A percentile compares a stretch with the other conserved stretches of the same genome.
phyloP scores from a whole-genome alignment of 2,888 invertebrate species.

The Scotopteryx bipunctaria region DNA sequence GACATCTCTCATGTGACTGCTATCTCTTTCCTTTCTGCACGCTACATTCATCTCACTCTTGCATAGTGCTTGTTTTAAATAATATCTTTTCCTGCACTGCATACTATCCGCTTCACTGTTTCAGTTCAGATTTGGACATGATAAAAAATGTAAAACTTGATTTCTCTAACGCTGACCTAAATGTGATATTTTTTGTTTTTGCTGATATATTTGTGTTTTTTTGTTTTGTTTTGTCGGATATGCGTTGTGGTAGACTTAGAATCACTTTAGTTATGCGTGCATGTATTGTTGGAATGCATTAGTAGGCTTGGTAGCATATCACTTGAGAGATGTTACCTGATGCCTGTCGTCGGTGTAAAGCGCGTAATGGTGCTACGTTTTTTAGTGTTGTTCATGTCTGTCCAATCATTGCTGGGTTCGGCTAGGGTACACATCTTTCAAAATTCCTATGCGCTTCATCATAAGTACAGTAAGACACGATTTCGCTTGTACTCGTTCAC shows the following conservation, averaged over 20 bases:
- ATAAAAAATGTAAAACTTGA: not conserved
- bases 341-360: slow-evolving; percentile 39
- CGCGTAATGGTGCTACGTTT: slow-evolving; percentile 28
- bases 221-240: slow-evolving; percentile 24
- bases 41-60: slow-evolving; percentile 59
- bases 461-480: slow-evolving; percentile 18
- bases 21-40: slow-evolving; percentile 62
- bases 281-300: slow-evolving; percentile 51
- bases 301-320: slow-evolving; percentile 59
- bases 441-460: slow-evolving; percentile 47
- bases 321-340: slow-evolving; percentile 82
- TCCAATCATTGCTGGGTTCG: slow-evolving; percentile 69
- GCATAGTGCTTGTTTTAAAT: slow-evolving; percentile 47
- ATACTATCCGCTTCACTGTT: slow-evolving; percentile 44
- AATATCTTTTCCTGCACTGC: slow-evolving; percentile 45
- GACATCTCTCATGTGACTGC: slow-evolving; percentile 82
- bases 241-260: slow-evolving; percentile 24
- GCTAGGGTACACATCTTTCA: slow-evolving; percentile 81
- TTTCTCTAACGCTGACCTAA: slow-evolving; percentile 6
- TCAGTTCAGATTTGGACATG: slow-evolving; percentile 33
- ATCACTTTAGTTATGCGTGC: slow-evolving; percentile 50
- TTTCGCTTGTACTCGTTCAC: slow-evolving; percentile 14
- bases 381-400: slow-evolving; percentile 45
- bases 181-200: slow-evolving; percentile 4
- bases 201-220: slow-evolving; percentile 25